Conservation (phyloP, 2,888 invertebrate genomes). For the Himalopsyche japonica region DNA sequence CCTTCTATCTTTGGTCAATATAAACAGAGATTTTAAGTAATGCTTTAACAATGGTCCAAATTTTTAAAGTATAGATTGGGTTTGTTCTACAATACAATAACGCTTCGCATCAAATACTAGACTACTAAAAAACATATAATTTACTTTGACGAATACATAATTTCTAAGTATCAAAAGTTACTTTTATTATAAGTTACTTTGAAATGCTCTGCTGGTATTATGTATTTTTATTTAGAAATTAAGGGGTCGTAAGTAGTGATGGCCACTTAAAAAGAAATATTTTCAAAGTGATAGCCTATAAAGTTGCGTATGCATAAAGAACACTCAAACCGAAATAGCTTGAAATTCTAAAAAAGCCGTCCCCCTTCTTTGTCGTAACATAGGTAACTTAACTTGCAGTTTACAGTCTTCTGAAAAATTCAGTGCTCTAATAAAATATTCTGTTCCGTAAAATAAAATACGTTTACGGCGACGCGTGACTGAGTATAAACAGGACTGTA, state of each 20-base stretch:
- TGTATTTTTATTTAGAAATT: not conserved
- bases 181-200: not conserved
- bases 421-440: conserved; percentile 10
- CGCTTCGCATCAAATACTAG: too few species aligned
- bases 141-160: too few species aligned
- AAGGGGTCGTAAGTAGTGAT: not conserved
- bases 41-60: too few species aligned
- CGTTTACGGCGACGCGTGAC: conserved; percentile 19
- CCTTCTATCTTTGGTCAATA: too few species aligned
- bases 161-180: too few species aligned
- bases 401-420: not conserved
- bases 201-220: not conserved
- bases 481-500: not conserved
- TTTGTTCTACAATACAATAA: too few species aligned
- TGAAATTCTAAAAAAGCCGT: not conserved
- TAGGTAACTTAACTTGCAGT: not conserved
- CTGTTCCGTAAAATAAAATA: conserved; percentile 13
- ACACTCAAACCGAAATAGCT: not conserved
- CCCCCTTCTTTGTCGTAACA: not conserved
- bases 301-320: not conserved
- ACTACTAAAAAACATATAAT: too few species aligned
- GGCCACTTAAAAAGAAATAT: not conserved
- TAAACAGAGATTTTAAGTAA: too few species aligned
- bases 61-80: too few species aligned
- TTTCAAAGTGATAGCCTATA: not conserved